Base-by-base conservation (phyloP, 2,888 invertebrate genomes). In the Teleiodes luculella region DNA sequence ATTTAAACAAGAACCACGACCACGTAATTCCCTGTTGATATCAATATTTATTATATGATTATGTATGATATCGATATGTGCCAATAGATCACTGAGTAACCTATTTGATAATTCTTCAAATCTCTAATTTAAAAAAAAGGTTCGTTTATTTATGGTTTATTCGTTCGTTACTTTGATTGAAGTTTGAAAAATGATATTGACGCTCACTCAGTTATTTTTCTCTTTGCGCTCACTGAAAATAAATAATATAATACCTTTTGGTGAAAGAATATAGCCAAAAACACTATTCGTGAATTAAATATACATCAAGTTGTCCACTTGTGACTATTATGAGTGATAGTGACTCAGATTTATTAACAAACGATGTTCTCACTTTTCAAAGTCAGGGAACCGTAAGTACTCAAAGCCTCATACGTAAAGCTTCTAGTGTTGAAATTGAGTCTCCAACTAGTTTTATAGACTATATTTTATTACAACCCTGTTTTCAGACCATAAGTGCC, bases 381-480 rank as follows among this genome's bases (percentile, higher is more conserved):
- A 78, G 76, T 70, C 70, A 65, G 52, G 72, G 65, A 57, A 74
- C 70, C 52, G 84, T 84, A 58, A 69, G 77, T 74, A 39, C 1
- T 30, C 6, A 28, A 20, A 13, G 7, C 7, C 20, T 28, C 13
- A 13, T 28, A 3, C n/a, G n/a, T n/a, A n/a, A n/a, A n/a, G n/a
- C n/a, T n/a, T n/a, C n/a, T n/a, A n/a, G n/a, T n/a, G n/a, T n/a
- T n/a, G n/a, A n/a, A n/a, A n/a, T n/a, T n/a, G n/a, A n/a, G n/a
- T n/a, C n/a, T n/a, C n/a, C n/a, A n/a, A n/a, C n/a, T n/a, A n/a
- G n/a, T n/a, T n/a, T n/a, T n/a, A n/a, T n/a, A n/a, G n/a, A n/a
- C n/a, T n/a, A n/a, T n/a, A n/a, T n/a, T n/a, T 14, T 16, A 16
- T 18, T 37, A 14, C 11, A 11, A 10, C 39, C n/a, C 13, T 37